Percentiles rank a stretch among this genome's conserved stretches.
phyloP scores from a whole-genome alignment of 2,888 invertebrate genomes.

The Hartigia nigra region DNA sequence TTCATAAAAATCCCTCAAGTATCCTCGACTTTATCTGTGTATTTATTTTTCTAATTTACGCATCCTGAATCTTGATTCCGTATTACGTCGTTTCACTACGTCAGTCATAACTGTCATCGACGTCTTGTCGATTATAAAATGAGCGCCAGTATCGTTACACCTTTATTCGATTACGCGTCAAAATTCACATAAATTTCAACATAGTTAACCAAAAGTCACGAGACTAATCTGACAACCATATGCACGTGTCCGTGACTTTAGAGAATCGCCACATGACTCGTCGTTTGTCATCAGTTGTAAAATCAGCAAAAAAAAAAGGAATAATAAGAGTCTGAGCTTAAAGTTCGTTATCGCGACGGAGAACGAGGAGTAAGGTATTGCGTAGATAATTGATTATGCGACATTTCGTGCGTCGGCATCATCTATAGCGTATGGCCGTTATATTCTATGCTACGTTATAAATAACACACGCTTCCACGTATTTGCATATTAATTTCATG shows the following conservation, averaged over 20 bases:
- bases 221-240: neutral
- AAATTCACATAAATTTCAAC: neutral
- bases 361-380: constrained; percentile 6
- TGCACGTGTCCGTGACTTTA: neutral
- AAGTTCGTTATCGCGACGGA: neutral
- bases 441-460: constrained; percentile 45
- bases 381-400: constrained; percentile 57
- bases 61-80: neutral
- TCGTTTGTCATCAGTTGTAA: neutral
- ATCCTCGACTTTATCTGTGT: neutral
- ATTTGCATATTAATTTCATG: constrained; percentile 61
- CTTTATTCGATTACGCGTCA: neutral
- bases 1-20: too few species aligned
- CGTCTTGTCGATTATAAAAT: neutral
- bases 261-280: neutral
- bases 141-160: neutral
- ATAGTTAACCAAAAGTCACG: neutral
- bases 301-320: neutral
- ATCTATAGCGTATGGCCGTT: constrained; percentile 34
- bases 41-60: neutral
- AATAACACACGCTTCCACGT: constrained; percentile 52
- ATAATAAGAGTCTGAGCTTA: neutral
- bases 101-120: neutral
- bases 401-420: constrained; percentile 37
- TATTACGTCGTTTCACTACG: neutral